Base-by-base conservation (phyloP, 2,113 vertebrate species). In the Nothocercus julius region DNA sequence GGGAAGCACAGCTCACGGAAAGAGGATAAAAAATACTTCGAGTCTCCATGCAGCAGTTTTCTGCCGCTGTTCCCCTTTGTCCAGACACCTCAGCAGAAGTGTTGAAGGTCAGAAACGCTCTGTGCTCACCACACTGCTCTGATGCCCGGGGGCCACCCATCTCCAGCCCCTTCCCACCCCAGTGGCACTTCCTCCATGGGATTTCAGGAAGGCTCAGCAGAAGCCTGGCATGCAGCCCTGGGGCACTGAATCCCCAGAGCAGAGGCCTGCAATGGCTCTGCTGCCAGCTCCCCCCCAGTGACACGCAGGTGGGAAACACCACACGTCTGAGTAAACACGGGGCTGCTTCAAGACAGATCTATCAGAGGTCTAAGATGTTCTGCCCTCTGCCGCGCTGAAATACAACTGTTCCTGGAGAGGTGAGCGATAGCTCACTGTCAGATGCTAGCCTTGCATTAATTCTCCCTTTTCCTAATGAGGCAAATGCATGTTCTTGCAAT, bases 401-500 rank as follows among this genome's bases (percentile, higher is more conserved):
- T 3, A 21, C 8, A 82, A n/a, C 28, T 27, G 42, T 74, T 67
- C 13, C 36, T 24, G 27, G 76, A 87, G 28, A 0, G 0, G 1
- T 9, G 5, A n/a, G 32, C 13, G 10, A 22, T 69, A 49, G 45
- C 45, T 49, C 32, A 17, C 40, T 77, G 11, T 21, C 27, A 66
- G 5, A 4, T 58, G 72, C 1, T 1, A 34, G 22, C 51, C 51
- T 27, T 53, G 51, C 51, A 53, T 27, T 27, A 53, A 53, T 53
- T 53, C 51, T 27, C 51, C 25, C 51, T 53, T 53, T 53, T 53
- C 51, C 51, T 51, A 90, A 54, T 1, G 2, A 30, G 69, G 42
- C 20, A 67, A 72, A 34, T 1, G 0, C 20, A 16, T 7, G 17
- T 51, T 58, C 20, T 63, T 9, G 0, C 42, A 34, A 7, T 7